Evolutionary conservation across 2,888 invertebrate species (phyloP), one percentile per base, ranked within the genome.

Genomic region (Dioctria rufipes): DNA sequence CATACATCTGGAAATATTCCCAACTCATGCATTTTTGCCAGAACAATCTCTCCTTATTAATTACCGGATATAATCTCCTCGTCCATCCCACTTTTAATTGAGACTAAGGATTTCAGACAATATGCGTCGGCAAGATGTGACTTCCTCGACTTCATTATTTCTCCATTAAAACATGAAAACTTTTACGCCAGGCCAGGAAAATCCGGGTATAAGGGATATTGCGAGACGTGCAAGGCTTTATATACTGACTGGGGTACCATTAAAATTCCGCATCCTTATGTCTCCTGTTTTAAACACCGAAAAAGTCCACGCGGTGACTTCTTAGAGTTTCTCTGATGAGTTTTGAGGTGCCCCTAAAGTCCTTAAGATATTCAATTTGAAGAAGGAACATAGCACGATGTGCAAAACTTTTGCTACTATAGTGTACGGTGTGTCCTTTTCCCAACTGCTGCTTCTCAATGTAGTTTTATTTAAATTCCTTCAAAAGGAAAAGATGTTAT

Each of bases 131-230:
- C 79, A 79, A 79, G 66, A 67, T 79, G 79, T 79, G 79, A 79
- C 79, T 79, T 79, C 79, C 79, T 73, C 46, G 67, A 79, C 79
- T 79, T 79, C 67, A 79, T 79, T 67, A 67, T 67, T 79, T 79
- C 79, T 69, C 67, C 54, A 69, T 79, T 79, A 69, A 79, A 58
- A 79, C 54, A 66, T 58, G 43, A 46, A 79, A 79, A 79, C 49
- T 77, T 77, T 77, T 77, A 61, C 77, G 77, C 77, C 63, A 46
- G 77, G 77, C 77, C 63, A 77, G 63, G 63, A 25, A 63, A 46
- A 63, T 25, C 37, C 61, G 42, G 63, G 61, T 46, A 39, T 37
- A 63, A 46, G 43, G 63, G 63, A n/a, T 61, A 39, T 6, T 25
- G 63, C 77, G 63, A 58, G 43, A 75, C 77, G 46, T 77, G 54